Percentiles rank a stretch among this genome's conserved stretches.
These are phyloP conservation scores for Apantesis nais DNA, from an alignment of 2,888 invertebrate genomes.

Conservation along the genomic window DNA sequence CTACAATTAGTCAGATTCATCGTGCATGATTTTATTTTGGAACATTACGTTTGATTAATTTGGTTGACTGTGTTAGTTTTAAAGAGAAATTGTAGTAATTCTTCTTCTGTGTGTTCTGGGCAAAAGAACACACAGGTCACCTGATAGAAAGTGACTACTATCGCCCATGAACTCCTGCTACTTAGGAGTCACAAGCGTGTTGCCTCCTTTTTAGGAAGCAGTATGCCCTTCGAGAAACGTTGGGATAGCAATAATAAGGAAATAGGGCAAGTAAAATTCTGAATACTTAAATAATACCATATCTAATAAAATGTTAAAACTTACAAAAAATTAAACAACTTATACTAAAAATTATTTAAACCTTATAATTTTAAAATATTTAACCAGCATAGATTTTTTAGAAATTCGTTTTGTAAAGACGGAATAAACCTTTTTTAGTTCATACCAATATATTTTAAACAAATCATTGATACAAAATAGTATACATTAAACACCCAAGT, in stretches of 20 bases:
- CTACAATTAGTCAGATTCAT: neutral
- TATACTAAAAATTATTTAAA: neutral
- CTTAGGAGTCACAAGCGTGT: neutral
- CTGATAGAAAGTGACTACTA: neutral
- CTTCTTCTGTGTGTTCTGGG: neutral
- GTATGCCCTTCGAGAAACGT: too few relatives aligned
- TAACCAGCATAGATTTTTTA: neutral
- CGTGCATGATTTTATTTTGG: neutral
- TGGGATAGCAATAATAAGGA: too few relatives aligned
- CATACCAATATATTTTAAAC: neutral
- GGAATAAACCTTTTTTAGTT: neutral
- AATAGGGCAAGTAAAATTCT: too few relatives aligned
- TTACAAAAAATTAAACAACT: neutral
- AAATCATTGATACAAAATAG: neutral
- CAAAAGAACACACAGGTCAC: too few relatives aligned
- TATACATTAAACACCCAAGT: neutral
- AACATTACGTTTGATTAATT: neutral
- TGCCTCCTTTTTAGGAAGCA: too few relatives aligned
- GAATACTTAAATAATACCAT: too few relatives aligned
- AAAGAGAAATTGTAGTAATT: neutral
- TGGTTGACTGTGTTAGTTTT: neutral
- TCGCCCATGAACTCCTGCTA: neutral
- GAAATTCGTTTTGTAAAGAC: neutral
- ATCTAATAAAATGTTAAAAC: neutral
- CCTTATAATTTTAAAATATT: neutral